Evolutionary conservation across 2,888 invertebrate species (phyloP).

Genomic region (Poecilobothrus nobilitatus): DNA sequence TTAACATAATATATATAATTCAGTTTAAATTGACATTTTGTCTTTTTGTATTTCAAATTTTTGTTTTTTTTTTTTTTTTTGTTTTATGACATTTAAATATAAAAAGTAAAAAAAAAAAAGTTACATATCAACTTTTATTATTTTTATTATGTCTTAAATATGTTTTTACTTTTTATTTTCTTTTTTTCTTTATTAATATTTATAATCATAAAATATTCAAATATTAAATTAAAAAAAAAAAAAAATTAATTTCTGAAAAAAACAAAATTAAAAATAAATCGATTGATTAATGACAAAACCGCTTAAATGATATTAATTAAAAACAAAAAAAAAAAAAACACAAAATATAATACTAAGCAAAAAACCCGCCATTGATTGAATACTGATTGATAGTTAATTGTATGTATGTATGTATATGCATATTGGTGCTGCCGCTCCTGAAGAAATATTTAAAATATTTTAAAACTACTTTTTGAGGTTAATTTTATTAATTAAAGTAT

Average conservation of each 20-base stretch:
- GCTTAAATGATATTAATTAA: background rate
- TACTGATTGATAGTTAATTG: background rate
- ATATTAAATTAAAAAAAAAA: background rate
- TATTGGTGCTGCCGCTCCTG: no score
- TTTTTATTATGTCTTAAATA: background rate
- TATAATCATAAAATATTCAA: background rate
- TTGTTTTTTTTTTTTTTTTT: no score
- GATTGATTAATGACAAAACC: background rate
- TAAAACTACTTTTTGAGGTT: no score
- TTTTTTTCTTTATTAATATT: background rate
- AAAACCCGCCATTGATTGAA: background rate
- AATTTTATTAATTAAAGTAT: no score
- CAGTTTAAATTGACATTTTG: no score
- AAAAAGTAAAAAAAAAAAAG: background rate
- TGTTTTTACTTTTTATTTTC: background rate
- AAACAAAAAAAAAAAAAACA: no score
- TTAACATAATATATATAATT: background rate
- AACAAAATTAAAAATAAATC: background rate
- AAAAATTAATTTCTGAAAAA: background rate
- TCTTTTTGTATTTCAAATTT: no score
- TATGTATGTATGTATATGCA: no score
- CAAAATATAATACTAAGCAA: background rate
- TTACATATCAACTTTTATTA: background rate
- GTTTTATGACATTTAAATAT: no score
- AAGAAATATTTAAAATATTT: no score